These are phyloP conservation scores for Melipona beecheii DNA, from an alignment of 2,888 invertebrate species.

Conservation along the genomic window DNA sequence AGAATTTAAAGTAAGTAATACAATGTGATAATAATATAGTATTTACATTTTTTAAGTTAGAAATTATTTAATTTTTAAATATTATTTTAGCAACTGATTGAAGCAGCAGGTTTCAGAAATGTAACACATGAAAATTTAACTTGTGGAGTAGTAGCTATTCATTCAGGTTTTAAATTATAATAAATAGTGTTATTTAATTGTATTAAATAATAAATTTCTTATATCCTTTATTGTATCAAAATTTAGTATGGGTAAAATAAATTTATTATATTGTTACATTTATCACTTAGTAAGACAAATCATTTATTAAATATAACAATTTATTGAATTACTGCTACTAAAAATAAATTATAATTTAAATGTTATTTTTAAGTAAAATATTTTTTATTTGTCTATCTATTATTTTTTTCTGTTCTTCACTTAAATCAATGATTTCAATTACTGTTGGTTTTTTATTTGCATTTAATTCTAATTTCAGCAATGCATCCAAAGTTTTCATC, in stretches of 20 bases:
- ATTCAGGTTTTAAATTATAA: conserved; percentile 96
- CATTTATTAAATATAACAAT: not conserved
- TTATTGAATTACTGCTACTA: not conserved
- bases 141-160: conserved; percentile 96
- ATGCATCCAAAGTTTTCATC: conserved; percentile 72
- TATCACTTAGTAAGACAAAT: not conserved
- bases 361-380: conserved; percentile 17
- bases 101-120: conserved; percentile 93
- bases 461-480: conserved; percentile 75
- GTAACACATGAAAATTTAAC: conserved; percentile 96
- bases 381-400: conserved; percentile 57
- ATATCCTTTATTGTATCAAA: not conserved
- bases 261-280: not conserved
- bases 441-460: conserved; percentile 66
- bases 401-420: conserved; percentile 64
- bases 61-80: conserved; percentile 7
- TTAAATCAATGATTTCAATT: conserved; percentile 65
- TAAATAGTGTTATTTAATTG: not conserved
- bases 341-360: not conserved
- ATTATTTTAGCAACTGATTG: conserved; percentile 93
- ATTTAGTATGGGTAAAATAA: not conserved
- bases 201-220: not conserved
- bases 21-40: conserved; percentile 2
- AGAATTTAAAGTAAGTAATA: conserved; percentile 77
- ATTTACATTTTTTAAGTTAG: not conserved